A percentile compares a stretch with the other conserved stretches of the same genome.
Conservation (phyloP, 2,113 vertebrate species). For the Macroglossus sobrinus region DNA sequence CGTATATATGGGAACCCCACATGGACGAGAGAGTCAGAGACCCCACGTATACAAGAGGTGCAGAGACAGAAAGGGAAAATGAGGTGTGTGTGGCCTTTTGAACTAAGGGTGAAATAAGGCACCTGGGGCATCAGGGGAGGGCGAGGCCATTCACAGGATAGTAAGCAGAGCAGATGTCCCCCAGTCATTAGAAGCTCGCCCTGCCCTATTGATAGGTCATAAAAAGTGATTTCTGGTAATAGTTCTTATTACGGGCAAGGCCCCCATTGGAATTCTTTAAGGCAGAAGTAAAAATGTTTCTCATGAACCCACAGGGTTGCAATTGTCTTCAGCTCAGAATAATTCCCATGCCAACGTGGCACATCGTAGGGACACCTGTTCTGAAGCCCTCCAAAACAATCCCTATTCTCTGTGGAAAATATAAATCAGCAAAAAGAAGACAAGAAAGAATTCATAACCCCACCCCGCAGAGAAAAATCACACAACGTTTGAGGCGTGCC, state of each 20-base stretch:
- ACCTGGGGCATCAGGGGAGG: not conserved
- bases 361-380: not conserved
- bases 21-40: not conserved
- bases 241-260: not conserved
- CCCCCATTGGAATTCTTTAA: not conserved
- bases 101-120: not conserved
- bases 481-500: not conserved
- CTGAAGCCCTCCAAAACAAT: not conserved
- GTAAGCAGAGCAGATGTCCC: not conserved
- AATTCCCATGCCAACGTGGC: not conserved
- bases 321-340: not conserved
- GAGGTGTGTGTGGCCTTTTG: not conserved
- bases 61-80: not conserved
- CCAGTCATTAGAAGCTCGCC: not conserved
- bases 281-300: not conserved
- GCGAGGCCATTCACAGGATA: no score
- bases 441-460: not conserved
- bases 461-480: not conserved
- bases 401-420: not conserved
- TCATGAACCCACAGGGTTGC: not conserved
- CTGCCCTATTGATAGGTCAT: not conserved
- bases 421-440: not conserved
- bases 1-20: not conserved
- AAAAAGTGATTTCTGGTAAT: not conserved
- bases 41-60: not conserved